Percentiles rank a stretch among this genome's conserved stretches.
phyloP scores from a whole-genome alignment of 1,140 invertebrate genomes.

The Nymphalis io region DNA sequence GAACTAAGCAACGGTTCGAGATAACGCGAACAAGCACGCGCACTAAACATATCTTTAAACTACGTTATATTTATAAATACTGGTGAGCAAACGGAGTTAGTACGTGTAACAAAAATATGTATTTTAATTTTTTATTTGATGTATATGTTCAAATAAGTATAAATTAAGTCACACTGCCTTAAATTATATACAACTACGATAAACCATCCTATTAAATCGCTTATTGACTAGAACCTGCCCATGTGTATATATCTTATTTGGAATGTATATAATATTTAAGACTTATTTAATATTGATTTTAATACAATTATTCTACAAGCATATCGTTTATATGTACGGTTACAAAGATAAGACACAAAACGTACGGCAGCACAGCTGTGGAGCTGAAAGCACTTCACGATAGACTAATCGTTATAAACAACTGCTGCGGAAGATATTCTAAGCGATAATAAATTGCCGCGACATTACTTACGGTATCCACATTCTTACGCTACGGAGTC shows the following conservation, averaged over 20 bases:
- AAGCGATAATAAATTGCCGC: conserved; percentile 22
- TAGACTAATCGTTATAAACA: conserved; percentile 23
- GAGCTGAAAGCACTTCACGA: conserved; percentile 9
- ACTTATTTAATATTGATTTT: too few relatives aligned
- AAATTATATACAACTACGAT: too few relatives aligned
- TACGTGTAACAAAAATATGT: too few relatives aligned
- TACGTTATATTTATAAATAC: background rate
- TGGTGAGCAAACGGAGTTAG: too few relatives aligned
- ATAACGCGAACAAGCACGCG: conserved; percentile 21
- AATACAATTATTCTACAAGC: too few relatives aligned
- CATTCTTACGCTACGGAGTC: background rate
- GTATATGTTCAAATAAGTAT: too few relatives aligned
- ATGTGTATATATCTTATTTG: too few relatives aligned
- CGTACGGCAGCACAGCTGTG: background rate
- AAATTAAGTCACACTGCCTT: too few relatives aligned
- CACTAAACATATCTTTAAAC: background rate
- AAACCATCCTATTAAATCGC: too few relatives aligned
- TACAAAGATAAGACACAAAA: background rate
- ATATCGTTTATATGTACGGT: background rate
- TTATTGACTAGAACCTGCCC: too few relatives aligned
- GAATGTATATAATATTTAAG: too few relatives aligned
- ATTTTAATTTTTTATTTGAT: too few relatives aligned
- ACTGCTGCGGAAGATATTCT: conserved; percentile 14
- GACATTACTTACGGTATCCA: conserved; percentile 19
- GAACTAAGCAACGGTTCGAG: conserved; percentile 24